Percentiles rank a stretch among this genome's conserved stretches.
Conservation (phyloP, 2,797 vertebrate genomes). For the Sardinella longiceps region DNA sequence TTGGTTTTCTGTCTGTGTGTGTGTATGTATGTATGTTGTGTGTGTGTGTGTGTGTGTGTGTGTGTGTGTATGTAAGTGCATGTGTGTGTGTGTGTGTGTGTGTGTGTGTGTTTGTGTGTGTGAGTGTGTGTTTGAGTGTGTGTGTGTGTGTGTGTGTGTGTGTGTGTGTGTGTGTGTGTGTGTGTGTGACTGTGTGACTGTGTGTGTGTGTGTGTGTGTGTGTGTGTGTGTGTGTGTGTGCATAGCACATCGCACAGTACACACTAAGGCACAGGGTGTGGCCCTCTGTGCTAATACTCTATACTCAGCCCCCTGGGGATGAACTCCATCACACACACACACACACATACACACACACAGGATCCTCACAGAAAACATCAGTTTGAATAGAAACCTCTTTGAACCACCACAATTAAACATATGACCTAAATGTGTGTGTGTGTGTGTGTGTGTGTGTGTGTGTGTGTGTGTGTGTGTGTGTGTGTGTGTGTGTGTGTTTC, state of each 20-base stretch:
- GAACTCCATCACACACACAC: not conserved
- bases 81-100: not conserved
- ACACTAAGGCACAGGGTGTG: not conserved
- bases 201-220: not conserved
- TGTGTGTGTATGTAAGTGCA: no score
- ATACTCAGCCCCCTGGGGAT: not conserved
- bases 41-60: not conserved
- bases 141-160: conserved; percentile 10
- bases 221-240: not conserved
- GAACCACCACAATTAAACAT: conserved; percentile 41
- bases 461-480: conserved; percentile 3
- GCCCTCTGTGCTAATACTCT: not conserved
- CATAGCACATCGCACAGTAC: not conserved
- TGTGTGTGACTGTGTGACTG: not conserved
- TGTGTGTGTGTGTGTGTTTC: conserved; percentile 10
- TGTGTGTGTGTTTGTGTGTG: no score
- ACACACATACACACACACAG: not conserved
- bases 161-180: conserved; percentile 6
- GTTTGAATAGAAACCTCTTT: conserved; percentile 25
- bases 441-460: not conserved
- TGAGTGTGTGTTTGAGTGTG: no score
- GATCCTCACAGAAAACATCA: not conserved
- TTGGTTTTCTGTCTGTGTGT: no score
- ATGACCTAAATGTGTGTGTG: conserved; percentile 45
- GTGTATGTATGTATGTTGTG: not conserved